Conservation (phyloP, 2,888 invertebrate genomes). For the Xanthia icteritia region DNA sequence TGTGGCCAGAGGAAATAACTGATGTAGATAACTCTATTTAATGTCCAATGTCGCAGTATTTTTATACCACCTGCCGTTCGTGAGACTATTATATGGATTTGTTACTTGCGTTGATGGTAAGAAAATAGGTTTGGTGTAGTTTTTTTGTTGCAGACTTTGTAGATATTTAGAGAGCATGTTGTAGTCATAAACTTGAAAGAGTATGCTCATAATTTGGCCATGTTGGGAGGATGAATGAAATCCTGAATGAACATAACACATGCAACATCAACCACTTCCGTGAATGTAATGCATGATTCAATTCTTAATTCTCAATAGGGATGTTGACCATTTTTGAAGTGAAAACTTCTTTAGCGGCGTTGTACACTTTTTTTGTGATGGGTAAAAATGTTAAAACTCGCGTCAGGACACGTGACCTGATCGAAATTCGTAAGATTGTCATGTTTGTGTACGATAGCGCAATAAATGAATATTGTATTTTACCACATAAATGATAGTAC, state of each 20-base stretch:
- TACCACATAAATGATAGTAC: too few relatives aligned
- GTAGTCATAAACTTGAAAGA: not conserved
- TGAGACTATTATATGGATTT: slow-evolving; percentile 2
- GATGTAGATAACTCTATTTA: slow-evolving; percentile 64
- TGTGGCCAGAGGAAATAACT: slow-evolving; percentile 51
- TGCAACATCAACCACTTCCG: not conserved
- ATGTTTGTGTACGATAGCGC: too few relatives aligned
- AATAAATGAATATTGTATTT: too few relatives aligned
- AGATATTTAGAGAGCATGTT: not conserved
- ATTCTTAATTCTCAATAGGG: too few relatives aligned
- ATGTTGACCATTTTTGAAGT: too few relatives aligned
- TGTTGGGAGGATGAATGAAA: not conserved
- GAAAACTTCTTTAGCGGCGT: too few relatives aligned
- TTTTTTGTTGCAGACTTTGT: not conserved
- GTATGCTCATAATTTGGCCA: not conserved
- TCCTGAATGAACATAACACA: not conserved
- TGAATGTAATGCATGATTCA: not conserved
- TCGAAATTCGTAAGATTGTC: too few relatives aligned
- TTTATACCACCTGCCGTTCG: slow-evolving; percentile 63
- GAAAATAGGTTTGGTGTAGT: not conserved
- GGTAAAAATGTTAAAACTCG: too few relatives aligned
- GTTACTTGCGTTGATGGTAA: slow-evolving; percentile 4
- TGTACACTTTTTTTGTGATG: too few relatives aligned
- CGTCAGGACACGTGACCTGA: too few relatives aligned
- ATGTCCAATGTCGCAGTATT: slow-evolving; percentile 54